Percentiles rank a stretch among this genome's conserved stretches.
Evolutionary conservation across 2,797 vertebrate genomes (phyloP).

Genomic region (Pachyuromys duprasi): DNA sequence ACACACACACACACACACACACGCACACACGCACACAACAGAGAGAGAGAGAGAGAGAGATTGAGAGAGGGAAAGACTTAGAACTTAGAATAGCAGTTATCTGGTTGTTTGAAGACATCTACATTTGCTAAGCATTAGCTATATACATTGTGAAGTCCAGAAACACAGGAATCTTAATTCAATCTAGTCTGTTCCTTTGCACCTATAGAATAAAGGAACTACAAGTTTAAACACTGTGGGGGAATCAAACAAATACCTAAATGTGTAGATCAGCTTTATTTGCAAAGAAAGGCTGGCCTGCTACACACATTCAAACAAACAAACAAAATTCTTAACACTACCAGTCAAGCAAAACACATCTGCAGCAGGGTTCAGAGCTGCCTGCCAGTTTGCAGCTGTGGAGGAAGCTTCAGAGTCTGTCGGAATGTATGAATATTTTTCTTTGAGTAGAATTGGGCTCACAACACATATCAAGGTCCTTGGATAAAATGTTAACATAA

Average conservation of each 20-base stretch:
- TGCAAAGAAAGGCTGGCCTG: background rate
- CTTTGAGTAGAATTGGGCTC: constrained; percentile 30
- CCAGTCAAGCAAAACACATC: constrained; percentile 53
- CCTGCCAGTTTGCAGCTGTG: constrained; percentile 23
- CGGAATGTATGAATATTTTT: constrained; percentile 59
- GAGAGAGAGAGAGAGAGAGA: background rate
- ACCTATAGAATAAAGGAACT: background rate
- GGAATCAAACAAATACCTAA: constrained; percentile 7
- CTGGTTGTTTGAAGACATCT: background rate
- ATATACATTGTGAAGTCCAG: background rate
- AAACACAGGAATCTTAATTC: background rate
- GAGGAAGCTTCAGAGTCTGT: background rate
- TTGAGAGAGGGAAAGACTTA: background rate
- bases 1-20: background rate
- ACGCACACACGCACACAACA: background rate
- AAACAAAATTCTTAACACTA: constrained; percentile 21
- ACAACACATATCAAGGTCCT: constrained; percentile 51
- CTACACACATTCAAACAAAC: constrained; percentile 40
- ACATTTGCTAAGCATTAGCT: background rate
- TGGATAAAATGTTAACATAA: constrained; percentile 68
- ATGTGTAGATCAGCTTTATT: constrained; percentile 14
- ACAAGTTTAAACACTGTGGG: constrained; percentile 9
- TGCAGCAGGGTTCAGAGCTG: constrained; percentile 22
- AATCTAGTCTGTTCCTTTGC: background rate
- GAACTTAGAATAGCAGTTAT: background rate